Conservation (phyloP, 2,888 invertebrate genomes). For the Cetonia aurata region DNA sequence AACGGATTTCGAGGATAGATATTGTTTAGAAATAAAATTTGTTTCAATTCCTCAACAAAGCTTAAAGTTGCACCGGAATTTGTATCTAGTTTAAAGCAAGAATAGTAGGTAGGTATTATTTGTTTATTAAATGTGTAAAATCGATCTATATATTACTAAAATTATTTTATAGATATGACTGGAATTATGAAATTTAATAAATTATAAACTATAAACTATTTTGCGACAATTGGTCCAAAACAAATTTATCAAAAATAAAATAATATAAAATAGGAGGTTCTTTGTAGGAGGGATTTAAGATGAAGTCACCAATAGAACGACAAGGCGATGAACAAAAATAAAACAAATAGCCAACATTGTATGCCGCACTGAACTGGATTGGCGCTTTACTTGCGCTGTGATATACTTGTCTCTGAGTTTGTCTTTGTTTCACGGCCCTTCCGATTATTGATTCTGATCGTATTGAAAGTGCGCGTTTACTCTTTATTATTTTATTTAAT, state of each 20-base stretch:
- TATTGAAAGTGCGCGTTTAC: neutral
- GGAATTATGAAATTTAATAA: too few species aligned
- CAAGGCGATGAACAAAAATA: conserved; percentile 59
- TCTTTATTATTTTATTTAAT: too few species aligned
- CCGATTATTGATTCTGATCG: conserved; percentile 24
- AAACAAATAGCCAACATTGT: conserved; percentile 57
- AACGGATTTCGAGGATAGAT: too few species aligned
- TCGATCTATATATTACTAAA: too few species aligned
- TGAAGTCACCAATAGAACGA: conserved; percentile 57
- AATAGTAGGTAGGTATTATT: too few species aligned
- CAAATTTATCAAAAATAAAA: conserved; percentile 47
- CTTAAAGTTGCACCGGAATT: too few species aligned
- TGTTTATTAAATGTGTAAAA: too few species aligned
- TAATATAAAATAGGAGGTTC: conserved; percentile 56
- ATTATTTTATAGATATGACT: too few species aligned
- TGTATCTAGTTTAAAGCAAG: too few species aligned
- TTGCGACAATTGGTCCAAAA: conserved; percentile 1
- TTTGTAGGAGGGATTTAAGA: conserved; percentile 47
- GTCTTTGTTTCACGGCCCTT: conserved; percentile 17
- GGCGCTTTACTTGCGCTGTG: conserved; percentile 49
- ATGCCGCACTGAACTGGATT: conserved; percentile 52
- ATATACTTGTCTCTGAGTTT: conserved; percentile 41
- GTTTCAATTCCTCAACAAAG: too few species aligned
- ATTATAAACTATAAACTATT: neutral
- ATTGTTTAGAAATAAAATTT: too few species aligned